Conservation (phyloP, 2,888 invertebrate species). For the Argynnis bischoffii region DNA sequence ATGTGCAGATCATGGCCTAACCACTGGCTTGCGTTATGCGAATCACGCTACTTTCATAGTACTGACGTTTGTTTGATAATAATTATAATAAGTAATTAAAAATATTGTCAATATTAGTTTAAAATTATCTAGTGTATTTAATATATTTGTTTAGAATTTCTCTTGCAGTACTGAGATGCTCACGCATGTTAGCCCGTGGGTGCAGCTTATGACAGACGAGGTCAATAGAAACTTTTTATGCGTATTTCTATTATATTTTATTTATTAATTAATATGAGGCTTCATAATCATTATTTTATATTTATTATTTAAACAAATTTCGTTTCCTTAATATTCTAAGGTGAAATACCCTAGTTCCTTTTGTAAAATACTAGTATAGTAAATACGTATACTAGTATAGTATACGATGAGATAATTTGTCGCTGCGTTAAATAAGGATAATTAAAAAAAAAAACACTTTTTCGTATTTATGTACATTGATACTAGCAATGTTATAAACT, state of each 20-base stretch:
- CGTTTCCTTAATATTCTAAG: too few relatives aligned
- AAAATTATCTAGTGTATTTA: not conserved
- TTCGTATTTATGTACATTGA: too few relatives aligned
- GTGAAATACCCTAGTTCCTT: too few relatives aligned
- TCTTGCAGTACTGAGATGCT: constrained; percentile 18
- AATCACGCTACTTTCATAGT: constrained; percentile 48
- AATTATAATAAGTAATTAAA: constrained; percentile 4
- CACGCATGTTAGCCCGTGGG: constrained; percentile 15
- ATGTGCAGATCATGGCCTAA: constrained; percentile 27
- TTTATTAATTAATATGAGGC: not conserved
- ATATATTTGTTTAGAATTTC: constrained; percentile 29
- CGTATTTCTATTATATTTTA: not conserved
- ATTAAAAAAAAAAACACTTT: too few relatives aligned
- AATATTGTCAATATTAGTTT: not conserved
- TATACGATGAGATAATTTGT: too few relatives aligned
- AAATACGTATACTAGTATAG: too few relatives aligned
- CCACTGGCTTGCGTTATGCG: constrained; percentile 31
- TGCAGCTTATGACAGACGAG: constrained; percentile 13
- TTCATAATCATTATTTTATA: too few relatives aligned
- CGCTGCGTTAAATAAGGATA: too few relatives aligned
- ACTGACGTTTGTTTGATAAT: constrained; percentile 25
- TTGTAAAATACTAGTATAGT: too few relatives aligned
- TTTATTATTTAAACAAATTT: too few relatives aligned
- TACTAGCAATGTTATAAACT: too few relatives aligned
- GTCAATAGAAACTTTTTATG: constrained; percentile 2